Conservation (phyloP, 2,797 vertebrate species). For the Amblyraja radiata region DNA sequence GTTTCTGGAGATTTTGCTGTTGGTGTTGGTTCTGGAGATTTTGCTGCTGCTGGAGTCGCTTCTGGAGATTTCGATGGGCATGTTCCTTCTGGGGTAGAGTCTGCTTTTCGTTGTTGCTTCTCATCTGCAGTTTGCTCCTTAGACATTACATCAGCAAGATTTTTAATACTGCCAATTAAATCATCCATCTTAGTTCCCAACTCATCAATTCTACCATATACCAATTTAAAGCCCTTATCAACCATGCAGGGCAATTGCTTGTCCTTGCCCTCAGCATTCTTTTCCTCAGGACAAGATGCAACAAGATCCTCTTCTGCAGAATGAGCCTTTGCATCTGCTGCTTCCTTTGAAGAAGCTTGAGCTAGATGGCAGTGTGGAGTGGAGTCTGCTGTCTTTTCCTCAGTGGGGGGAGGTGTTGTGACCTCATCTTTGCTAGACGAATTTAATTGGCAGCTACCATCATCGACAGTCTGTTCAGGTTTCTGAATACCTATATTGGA, state of each 20-base stretch:
- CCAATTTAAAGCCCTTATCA: conserved; percentile 20
- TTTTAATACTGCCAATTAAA: conserved; percentile 29
- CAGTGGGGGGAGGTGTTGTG: not conserved
- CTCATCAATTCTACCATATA: conserved; percentile 33
- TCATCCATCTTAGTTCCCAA: conserved; percentile 30
- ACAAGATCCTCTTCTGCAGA: not conserved
- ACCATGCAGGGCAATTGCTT: conserved; percentile 12
- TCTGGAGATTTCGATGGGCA: no score
- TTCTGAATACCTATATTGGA: conserved; percentile 25
- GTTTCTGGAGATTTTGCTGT: no score
- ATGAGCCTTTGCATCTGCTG: not conserved
- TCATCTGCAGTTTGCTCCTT: not conserved
- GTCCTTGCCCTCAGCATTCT: not conserved
- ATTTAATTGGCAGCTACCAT: not conserved
- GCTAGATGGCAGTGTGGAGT: not conserved
- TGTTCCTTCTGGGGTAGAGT: no score
- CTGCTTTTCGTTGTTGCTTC: no score
- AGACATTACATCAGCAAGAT: conserved; percentile 23
- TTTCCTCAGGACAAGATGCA: not conserved
- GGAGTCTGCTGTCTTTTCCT: not conserved
- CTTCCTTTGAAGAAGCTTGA: conserved; percentile 3
- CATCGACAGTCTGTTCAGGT: not conserved
- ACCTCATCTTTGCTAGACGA: not conserved
- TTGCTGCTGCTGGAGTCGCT: no score
- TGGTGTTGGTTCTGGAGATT: no score